Conservation (phyloP, 2,888 invertebrate species). For the Rhynchonema sp. region DNA sequence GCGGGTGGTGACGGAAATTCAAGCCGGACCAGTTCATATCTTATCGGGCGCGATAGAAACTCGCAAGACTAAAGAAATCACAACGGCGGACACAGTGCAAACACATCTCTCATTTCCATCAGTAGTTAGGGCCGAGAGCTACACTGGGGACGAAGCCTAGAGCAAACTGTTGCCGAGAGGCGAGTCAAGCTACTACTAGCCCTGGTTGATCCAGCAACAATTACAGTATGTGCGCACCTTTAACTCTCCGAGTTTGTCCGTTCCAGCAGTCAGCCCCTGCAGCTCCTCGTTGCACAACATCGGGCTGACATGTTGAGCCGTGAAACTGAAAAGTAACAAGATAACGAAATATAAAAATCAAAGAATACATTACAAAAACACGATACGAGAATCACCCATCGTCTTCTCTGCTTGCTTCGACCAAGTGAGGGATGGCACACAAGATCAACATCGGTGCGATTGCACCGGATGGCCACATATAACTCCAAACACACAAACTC, state of each 20-base stretch:
- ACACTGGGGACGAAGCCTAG: too few relatives aligned
- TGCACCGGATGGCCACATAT: too few relatives aligned
- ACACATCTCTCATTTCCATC: too few relatives aligned
- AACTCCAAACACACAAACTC: slow-evolving; percentile 1
- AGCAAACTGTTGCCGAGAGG: too few relatives aligned
- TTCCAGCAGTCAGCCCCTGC: slow-evolving; percentile 17
- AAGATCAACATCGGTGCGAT: too few relatives aligned
- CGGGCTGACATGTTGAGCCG: slow-evolving; percentile 27
- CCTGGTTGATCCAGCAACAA: too few relatives aligned
- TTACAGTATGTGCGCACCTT: slow-evolving; percentile 5
- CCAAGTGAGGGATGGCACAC: too few relatives aligned
- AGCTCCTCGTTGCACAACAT: slow-evolving; percentile 27
- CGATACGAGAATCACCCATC: too few relatives aligned
- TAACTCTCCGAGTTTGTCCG: slow-evolving; percentile 9
- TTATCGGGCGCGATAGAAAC: neutral
- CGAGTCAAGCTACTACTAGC: too few relatives aligned
- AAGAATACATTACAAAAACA: too few relatives aligned
- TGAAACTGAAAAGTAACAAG: slow-evolving; percentile 20
- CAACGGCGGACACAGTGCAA: neutral
- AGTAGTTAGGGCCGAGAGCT: too few relatives aligned
- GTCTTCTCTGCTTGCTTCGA: too few relatives aligned
- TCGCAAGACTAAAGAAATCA: neutral
- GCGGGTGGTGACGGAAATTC: neutral
- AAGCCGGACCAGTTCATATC: neutral
- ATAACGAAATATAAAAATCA: neutral